These are phyloP conservation scores for Rissa tridactyla DNA, from an alignment of 2,113 vertebrate genomes.

Conservation along the genomic window DNA sequence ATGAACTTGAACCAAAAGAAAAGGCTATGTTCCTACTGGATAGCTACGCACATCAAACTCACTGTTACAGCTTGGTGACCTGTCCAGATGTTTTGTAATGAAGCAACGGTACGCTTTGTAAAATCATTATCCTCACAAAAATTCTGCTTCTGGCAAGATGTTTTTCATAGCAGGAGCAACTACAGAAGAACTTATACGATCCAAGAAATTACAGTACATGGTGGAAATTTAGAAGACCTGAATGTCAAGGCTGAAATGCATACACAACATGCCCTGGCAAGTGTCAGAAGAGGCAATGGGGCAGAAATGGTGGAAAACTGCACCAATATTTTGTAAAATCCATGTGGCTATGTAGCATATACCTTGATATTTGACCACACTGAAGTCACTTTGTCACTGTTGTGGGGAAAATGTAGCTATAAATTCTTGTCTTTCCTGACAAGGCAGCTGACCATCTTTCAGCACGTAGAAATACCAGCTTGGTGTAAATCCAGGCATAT, in stretches of 20 bases:
- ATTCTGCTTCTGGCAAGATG: background rate
- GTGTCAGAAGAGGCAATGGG: background rate
- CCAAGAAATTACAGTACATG: constrained; percentile 29
- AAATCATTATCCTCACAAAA: background rate
- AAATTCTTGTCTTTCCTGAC: background rate
- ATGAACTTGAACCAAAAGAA: background rate
- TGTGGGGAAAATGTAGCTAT: background rate
- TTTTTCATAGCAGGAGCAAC: background rate
- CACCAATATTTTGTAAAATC: background rate
- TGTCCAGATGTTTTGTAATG: background rate
- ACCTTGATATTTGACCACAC: background rate
- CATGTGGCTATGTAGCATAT: fast-evolving
- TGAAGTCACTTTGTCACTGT: too few species aligned
- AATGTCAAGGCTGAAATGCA: background rate
- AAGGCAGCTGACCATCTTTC: background rate
- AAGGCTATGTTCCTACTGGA: background rate
- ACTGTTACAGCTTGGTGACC: background rate
- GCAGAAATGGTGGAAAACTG: background rate
- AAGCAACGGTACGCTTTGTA: background rate
- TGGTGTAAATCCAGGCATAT: background rate
- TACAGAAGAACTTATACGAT: background rate
- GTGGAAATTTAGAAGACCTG: background rate
- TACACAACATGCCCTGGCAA: background rate
- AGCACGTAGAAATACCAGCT: fast-evolving
- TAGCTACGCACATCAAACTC: background rate